phyloP scores from a whole-genome alignment of 2,797 vertebrate species.

The Hafferia zeledoni region DNA sequence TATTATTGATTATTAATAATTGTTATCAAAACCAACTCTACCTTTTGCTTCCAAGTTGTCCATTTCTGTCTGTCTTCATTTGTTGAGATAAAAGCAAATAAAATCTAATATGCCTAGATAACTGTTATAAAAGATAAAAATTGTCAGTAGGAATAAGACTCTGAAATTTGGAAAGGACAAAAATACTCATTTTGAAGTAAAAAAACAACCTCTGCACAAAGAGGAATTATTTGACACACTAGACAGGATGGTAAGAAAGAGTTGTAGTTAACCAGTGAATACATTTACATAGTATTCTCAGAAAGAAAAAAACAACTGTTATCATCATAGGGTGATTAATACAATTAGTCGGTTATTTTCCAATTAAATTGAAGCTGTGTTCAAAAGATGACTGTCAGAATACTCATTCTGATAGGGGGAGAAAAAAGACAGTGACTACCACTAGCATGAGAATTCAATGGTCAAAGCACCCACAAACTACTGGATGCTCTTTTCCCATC shows the following conservation, averaged over 20 bases:
- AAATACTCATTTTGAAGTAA: background rate
- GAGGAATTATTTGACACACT: background rate
- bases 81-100: background rate
- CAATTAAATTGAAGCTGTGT: background rate
- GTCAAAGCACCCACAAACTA: background rate
- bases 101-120: background rate
- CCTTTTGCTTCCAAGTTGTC: background rate
- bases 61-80: background rate
- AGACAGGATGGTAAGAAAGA: background rate
- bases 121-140: background rate
- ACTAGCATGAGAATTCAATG: background rate
- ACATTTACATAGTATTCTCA: background rate
- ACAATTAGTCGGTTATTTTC: slow-evolving; percentile 11
- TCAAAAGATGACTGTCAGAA: background rate
- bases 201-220: background rate
- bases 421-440: background rate
- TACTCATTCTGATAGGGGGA: background rate
- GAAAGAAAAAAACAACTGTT: background rate
- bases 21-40: background rate
- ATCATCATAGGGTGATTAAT: background rate
- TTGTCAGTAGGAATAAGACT: background rate
- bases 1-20: background rate
- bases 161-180: background rate
- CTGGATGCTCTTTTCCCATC: background rate
- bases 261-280: background rate